Base-by-base conservation (phyloP, 2,888 invertebrate genomes). In the Aspidiotus destructor region DNA sequence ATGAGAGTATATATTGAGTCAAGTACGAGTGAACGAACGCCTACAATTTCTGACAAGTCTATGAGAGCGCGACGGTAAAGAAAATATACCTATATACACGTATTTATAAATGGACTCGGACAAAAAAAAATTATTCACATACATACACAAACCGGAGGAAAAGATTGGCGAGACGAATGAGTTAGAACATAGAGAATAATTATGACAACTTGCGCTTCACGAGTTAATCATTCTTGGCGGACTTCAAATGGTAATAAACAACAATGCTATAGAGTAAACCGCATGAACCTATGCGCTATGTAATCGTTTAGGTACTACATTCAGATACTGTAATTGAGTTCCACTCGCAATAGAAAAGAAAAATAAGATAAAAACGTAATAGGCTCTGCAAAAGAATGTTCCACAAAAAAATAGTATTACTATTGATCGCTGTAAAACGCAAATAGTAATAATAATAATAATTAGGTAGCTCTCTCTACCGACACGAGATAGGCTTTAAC, bases 11-110 rank as follows among this genome's bases (percentile, higher is more conserved):
- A 44, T n/a, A 48, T 11, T 48, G n/a, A 48, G n/a, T n/a, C 48
- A n/a, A 48, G 48, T 48, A n/a, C 48, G 48, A 48, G 48, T 48
- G 48, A 48, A n/a, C 48, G n/a, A 48, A 48, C 48, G 48, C 48
- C 48, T 48, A 48, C 48, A 48, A 48, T 13, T 48, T n/a, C n/a
- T 48, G 48, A 48, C 48, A 48, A 48, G 48, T 48, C 48, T 48
- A 48, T n/a, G 48, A 48, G 48, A 48, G 48, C 48, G 11, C 48
- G 48, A 48, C 48, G 48, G 48, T 6, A n/a, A 48, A 48, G n/a
- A 13, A 48, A n/a, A 28, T 3, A 28, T 28, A 28, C 28, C 28
- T 28, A 28, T 28, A 28, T 28, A 28, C 28, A 28, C 28, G 28
- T 28, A 28, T 28, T 28, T 28, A 28, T 28, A 28, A 28, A 28